Base-by-base conservation (phyloP, 2,888 invertebrate species). In the Drosophila ezoana region DNA sequence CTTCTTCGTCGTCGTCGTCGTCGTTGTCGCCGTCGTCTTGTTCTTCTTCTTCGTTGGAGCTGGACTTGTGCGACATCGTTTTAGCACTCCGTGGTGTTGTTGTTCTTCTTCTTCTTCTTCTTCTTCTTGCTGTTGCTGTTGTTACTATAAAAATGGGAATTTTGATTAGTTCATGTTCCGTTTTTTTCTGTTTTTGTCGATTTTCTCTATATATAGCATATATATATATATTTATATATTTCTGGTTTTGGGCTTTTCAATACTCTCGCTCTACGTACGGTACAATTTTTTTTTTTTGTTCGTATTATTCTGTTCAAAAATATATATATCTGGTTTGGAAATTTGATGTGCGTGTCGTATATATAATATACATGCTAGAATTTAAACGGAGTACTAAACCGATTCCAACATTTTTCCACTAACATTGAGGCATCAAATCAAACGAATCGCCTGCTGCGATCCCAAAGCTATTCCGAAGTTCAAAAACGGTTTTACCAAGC, bases 361-460 rank as follows among this genome's bases (percentile, higher is more conserved):
- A 28, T 28, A 37, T 37, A 44, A 37, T 52, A 53, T 37, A 53
- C 43, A 54, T 61, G 54, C 45, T 61, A 53, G 14, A 61, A 54
- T 54, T 60, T 61, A 8, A 47, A 47, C 38, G 38, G 40, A 40
- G 5, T 54, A 53, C 44, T 60, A 37, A 53, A 14, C 14, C 35
- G 6, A 45, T 53, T 16, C 18, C 2, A 3, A 45, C 37, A 10
- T 37, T 14, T 14, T 4, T 2, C 4, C 9, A 13, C 11, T 44
- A 9, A 44, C 43, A 16, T 14, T 20, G 8, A 13, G 8, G 8
- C 11, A 1, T 35, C 11, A 8, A 33, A 11, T n/a, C 53, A 6
- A 4, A 14, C 33, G 33, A 32, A 4, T 6, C 1, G 54, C 23
- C 13, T 54, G 16, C 54, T 54, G 23, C 0, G 54, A 54, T n/a